These are phyloP conservation scores for Rhinogobius similis DNA, from an alignment of 2,113 vertebrate genomes.

Conservation along the genomic window DNA sequence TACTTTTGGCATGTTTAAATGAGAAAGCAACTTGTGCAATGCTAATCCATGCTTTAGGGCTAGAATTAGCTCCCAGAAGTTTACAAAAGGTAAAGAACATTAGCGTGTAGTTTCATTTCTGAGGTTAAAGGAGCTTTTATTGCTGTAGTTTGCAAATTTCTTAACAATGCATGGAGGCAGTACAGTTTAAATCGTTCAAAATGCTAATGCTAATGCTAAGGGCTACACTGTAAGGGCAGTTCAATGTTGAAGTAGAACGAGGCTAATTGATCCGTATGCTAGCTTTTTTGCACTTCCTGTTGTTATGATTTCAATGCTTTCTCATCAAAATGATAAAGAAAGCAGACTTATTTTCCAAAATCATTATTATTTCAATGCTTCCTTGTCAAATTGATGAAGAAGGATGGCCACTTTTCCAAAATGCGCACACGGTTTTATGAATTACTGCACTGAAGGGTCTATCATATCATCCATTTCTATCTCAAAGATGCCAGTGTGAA, in stretches of 20 bases:
- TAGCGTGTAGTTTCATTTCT: too few relatives aligned
- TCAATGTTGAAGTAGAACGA: too few relatives aligned
- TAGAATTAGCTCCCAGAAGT: too few relatives aligned
- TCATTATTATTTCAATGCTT: neutral
- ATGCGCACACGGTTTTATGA: neutral
- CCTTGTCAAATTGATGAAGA: neutral
- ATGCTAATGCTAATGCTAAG: neutral
- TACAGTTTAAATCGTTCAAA: neutral
- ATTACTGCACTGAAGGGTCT: neutral
- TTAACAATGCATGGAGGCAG: neutral
- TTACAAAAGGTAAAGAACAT: too few relatives aligned
- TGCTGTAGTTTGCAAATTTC: neutral
- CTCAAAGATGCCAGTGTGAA: constrained; percentile 82
- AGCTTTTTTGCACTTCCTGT: neutral
- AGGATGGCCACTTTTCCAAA: neutral
- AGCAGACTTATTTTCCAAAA: neutral
- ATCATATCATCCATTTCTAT: constrained; percentile 75
- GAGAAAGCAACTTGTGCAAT: too few relatives aligned
- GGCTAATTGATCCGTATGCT: neutral
- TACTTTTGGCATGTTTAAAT: neutral
- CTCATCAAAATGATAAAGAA: neutral
- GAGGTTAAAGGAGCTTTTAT: too few relatives aligned
- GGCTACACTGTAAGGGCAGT: too few relatives aligned
- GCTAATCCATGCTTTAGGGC: too few relatives aligned
- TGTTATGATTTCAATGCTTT: neutral